phyloP scores from a whole-genome alignment of 2,888 invertebrate genomes.

The Kuschelorhynchus macadamiae region DNA sequence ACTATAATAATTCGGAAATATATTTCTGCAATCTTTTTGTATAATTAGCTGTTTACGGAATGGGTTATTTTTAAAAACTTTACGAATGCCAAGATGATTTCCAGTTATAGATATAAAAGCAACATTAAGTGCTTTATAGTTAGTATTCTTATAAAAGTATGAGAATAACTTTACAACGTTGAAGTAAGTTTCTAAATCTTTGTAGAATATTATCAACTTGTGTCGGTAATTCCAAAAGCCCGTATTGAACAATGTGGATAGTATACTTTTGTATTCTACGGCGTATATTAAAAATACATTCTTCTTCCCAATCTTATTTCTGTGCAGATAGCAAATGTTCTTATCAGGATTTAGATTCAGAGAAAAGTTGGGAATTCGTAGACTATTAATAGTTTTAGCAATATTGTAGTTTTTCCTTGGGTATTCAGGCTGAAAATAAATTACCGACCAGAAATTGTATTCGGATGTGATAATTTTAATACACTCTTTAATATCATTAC shows the following conservation, averaged over 20 bases:
- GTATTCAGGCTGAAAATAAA: neutral
- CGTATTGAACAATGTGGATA: neutral
- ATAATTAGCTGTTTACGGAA: neutral
- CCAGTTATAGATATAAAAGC: neutral
- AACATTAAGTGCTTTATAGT: neutral
- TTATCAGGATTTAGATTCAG: no score
- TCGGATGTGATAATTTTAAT: neutral
- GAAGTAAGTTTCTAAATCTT: neutral
- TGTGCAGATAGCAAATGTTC: neutral
- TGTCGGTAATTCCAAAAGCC: conserved; percentile 1
- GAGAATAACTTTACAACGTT: neutral
- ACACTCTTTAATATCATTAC: neutral
- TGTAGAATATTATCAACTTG: neutral
- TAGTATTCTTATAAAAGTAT: neutral
- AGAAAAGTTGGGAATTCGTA: neutral
- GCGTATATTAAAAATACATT: neutral
- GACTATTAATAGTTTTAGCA: neutral
- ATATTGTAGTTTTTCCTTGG: neutral
- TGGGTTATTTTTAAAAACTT: neutral
- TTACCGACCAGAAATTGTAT: neutral
- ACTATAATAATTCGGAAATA: neutral
- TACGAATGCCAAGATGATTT: neutral
- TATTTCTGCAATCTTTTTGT: conserved; percentile 1
- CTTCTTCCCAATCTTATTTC: neutral
- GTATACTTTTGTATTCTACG: neutral